Conservation (phyloP, 2,888 invertebrate genomes). For the Drosophila limbata region DNA sequence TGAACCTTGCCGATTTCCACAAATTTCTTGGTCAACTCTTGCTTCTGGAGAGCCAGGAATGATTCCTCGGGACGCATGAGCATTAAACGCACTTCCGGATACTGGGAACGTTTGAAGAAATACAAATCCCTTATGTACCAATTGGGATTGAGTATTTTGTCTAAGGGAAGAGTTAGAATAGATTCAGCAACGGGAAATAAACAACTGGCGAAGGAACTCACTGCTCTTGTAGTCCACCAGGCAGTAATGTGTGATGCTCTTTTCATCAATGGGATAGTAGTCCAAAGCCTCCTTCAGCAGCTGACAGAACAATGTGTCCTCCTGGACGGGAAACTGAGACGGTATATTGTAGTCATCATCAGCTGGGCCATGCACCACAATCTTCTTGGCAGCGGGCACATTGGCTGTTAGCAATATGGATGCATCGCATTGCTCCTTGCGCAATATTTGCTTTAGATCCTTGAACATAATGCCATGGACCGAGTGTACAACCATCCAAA, state of each 20-base stretch:
- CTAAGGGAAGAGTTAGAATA: slow-evolving; percentile 86
- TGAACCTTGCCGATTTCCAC: slow-evolving; percentile 98
- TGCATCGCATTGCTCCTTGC: slow-evolving; percentile 99
- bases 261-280: slow-evolving; percentile 98
- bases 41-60: slow-evolving; percentile 94
- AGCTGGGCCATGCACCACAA: slow-evolving; percentile 96
- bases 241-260: slow-evolving; percentile 94
- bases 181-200: not conserved
- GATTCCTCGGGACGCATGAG: slow-evolving; percentile 97
- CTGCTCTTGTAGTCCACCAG: slow-evolving; percentile 99
- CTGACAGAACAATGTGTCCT: slow-evolving; percentile 98
- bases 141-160: slow-evolving; percentile 97
- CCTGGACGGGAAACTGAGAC: slow-evolving; percentile 98
- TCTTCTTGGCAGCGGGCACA: slow-evolving; percentile 99
- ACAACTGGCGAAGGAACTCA: slow-evolving; percentile 86
- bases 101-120: slow-evolving; percentile 98
- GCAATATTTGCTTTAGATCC: slow-evolving; percentile 98
- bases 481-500: slow-evolving; percentile 99
- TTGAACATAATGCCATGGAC: slow-evolving; percentile 99
- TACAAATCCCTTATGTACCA: slow-evolving; percentile 98
- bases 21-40: slow-evolving; percentile 96
- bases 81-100: slow-evolving; percentile 97
- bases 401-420: slow-evolving; percentile 98
- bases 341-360: slow-evolving; percentile 97
- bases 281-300: slow-evolving; percentile 97